phyloP scores from a whole-genome alignment of 1,140 invertebrate species.

The Lasioglossum albipes region DNA sequence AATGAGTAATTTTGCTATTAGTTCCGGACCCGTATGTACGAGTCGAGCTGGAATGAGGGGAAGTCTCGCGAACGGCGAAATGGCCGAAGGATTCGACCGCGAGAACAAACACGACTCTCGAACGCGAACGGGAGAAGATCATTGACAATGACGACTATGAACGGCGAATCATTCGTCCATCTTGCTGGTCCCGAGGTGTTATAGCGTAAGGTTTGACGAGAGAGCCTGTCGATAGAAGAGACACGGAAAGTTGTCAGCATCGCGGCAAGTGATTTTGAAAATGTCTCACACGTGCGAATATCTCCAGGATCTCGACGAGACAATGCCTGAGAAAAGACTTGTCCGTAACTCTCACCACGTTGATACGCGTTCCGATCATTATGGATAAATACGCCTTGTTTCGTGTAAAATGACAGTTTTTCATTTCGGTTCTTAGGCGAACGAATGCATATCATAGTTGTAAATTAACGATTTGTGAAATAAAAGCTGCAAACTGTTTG shows the following conservation, averaged over 20 bases:
- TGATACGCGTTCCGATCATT: slow-evolving; percentile 52
- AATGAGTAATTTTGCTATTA: slow-evolving; percentile 5
- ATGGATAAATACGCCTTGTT: slow-evolving; percentile 48
- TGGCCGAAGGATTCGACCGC: neutral
- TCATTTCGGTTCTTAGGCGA: slow-evolving; percentile 85
- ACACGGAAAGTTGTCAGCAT: neutral
- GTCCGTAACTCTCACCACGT: slow-evolving; percentile 45
- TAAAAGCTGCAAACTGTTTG: slow-evolving; percentile 81
- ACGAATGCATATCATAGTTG: slow-evolving; percentile 93
- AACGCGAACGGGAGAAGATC: neutral
- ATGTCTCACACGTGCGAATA: slow-evolving; percentile 2
- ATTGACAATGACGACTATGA: neutral
- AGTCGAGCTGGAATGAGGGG: neutral
- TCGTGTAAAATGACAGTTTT: slow-evolving; percentile 70
- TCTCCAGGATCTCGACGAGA: slow-evolving; percentile 11
- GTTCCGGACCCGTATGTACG: neutral
- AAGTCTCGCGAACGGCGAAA: neutral
- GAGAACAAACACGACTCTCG: too few species aligned
- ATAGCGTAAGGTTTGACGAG: neutral
- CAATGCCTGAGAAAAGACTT: slow-evolving; percentile 32
- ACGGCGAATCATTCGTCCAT: neutral
- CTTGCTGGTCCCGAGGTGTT: neutral
- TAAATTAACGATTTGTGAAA: slow-evolving; percentile 83
- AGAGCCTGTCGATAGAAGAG: neutral
- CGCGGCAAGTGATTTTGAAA: slow-evolving; percentile 8